Base-by-base conservation (phyloP, 2,888 invertebrate genomes). In the Zhengitettix transpicula region DNA sequence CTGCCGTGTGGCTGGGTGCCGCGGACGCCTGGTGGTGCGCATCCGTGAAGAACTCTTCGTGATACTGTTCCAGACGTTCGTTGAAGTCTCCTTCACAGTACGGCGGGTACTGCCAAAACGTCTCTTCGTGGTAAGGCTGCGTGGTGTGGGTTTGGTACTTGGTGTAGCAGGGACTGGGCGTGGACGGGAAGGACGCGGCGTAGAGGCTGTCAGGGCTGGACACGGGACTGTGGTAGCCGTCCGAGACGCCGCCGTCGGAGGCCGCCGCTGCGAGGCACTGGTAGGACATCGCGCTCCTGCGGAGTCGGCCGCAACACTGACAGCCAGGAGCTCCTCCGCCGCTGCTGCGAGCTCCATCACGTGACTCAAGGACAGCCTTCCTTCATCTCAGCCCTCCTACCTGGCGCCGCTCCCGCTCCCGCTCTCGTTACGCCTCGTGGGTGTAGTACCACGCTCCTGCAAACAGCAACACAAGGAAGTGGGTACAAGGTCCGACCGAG, bases 201-300 rank as follows among this genome's bases (percentile, higher is more conserved):
- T 61, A 65, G 15, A 59, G 41, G 42, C 64, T 64, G 52, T 65
- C 65, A 9, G 65, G 62, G 53, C 64, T 64, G 44, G 65, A 62
- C 9, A 58, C 62, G 10, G 64, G 64, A 51, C 65, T 64, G 54
- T 56, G 62, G 53, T 57, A 60, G 11, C 62, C 63, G 55, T 62
- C 63, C 12, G 60, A 60, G 1, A 60, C 17, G 16, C 16, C 28
- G 53, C 15, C 53, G 28, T n/a, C 12, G 16, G 53, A n/a, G 15
- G 8, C 16, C 15, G 53, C 12, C 16, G 53, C 53, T n/a, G 53
- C 17, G 53, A 8, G 16, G 16, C 28, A 28, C 16, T 9, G 28
- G 15, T n/a, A 5, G 15, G 12, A 14, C 53, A 12, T 12, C 12
- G 12, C 53, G 53, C 53, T 12, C 16, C 16, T 17, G 12, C 53